Evolutionary conservation across 1,140 invertebrate species (phyloP), one percentile per base, ranked within the genome.

Genomic region (Orius insidiosus): DNA sequence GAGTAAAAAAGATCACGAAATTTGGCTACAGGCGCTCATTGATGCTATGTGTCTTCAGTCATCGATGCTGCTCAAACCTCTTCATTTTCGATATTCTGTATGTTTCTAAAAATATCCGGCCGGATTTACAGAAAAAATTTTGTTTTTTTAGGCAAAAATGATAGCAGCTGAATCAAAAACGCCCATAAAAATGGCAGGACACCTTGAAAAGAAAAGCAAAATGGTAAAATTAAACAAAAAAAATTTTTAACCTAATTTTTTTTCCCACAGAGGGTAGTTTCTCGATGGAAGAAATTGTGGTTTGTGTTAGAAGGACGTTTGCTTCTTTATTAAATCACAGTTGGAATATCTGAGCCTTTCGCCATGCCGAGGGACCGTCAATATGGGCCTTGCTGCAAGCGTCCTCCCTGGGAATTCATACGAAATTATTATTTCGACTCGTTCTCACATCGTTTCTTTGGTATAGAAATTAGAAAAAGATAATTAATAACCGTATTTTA

Each of bases 291-390:
- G 51, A 61, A 60, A 36, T 65, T 65, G 51, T 71, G 68, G 66
- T 71, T 69, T 51, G 69, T 71, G 2, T 53, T 71, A 24, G 66
- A 71, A 53, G 67, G 66, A 8, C 58, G 63, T 18, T 55, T 71
- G n/a, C 55, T 70, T 14, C 55, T 69, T 2, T 70, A 69, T 54
- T 71, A 60, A 64, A 44, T 66, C 63, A 1, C 65, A 69, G 47
- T 51, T 59, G 11, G 68, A 71, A 48, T 69, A 70, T 48, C 56
- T 64, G n/a, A 59, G 60, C n/a, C 53, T 70, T 5, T 63, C 65
- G 9, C 64, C 67, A 2, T 70, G 64, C 46, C 60, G 63, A 52
- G 69, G 68, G 1, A 66, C 65, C 0, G 61, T 71, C n/a, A 70
- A 64, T 50, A 58, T 71, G 50, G 68, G 68, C 5, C 58, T 66